phyloP scores from a whole-genome alignment of 2,888 invertebrate species.

The Chouioia cunea region DNA sequence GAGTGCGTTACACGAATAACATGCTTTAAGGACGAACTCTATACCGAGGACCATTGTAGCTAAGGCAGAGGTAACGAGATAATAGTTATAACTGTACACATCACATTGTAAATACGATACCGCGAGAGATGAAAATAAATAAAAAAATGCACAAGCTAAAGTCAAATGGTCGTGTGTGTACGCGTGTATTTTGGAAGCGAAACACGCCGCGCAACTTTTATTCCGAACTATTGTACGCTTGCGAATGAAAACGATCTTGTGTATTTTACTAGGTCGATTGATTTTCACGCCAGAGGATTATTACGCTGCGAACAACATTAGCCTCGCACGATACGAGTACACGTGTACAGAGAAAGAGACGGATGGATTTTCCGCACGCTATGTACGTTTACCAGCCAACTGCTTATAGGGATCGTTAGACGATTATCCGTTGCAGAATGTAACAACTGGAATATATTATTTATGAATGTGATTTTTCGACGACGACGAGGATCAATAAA shows the following conservation, averaged over 20 bases:
- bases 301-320: no score
- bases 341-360: no score
- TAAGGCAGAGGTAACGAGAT: slow-evolving; percentile 17
- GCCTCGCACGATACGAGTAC: no score
- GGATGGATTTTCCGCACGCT: no score
- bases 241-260: slow-evolving; percentile 36
- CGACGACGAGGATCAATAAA: neutral
- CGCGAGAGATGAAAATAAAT: no score
- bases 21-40: slow-evolving; percentile 29
- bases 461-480: neutral
- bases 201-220: no score
- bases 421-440: slow-evolving; percentile 18
- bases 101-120: slow-evolving; percentile 39
- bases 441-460: no score
- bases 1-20: neutral
- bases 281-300: slow-evolving; percentile 9
- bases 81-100: neutral
- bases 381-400: no score
- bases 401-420: no score
- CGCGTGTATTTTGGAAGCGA: no score
- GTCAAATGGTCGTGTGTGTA: no score
- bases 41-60: slow-evolving; percentile 43
- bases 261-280: slow-evolving; percentile 45
- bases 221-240: slow-evolving; percentile 32
- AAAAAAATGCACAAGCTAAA: no score